Base-by-base conservation (phyloP, 2,797 vertebrate genomes). In the Semotilus atromaculatus region DNA sequence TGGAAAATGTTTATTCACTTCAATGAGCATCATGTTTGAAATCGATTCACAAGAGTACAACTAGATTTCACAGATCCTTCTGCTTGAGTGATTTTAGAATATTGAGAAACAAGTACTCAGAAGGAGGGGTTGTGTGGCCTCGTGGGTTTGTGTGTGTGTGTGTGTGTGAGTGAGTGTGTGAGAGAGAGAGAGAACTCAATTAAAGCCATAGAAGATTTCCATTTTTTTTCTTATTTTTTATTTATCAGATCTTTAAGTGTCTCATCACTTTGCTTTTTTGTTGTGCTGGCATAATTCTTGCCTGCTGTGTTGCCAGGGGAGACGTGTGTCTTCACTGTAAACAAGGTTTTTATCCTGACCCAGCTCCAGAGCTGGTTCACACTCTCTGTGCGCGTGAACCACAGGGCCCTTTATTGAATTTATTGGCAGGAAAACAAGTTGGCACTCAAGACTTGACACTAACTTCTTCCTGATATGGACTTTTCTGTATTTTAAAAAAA, bases 231-330 rank as follows among this genome's bases (percentile, higher is more conserved):
- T 29, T 45, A 4, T 48, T 68, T 31, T 64, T 81, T 19, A 64
- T 82, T 80, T 83, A 70, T 60, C 68, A 79, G 26, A 70, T 67
- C 31, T 76, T 53, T 62, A 68, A 19, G 40, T 64, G 66, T 75
- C 45, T 71, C 13, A 34, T 76, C 19, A 26, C 67, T 66, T 70
- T 55, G 31, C 38, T 77, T 68, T 81, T 75, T 82, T 71, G 62
- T 36, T 87, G 40, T n/a, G 36, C 38, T 84, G 72, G 72, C 55
- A 73, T 36, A 78, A 76, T 72, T 76, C n/a, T 64, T 85, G 58
- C 66, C 86, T 4, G 55, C 79, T 64, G 82, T 71, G 66, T 77
- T 87, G 86, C 83, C 83, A 87, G 48, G 72, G 86, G 73, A 82
- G 79, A 85, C 11, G 77, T 51, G 86, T 58, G 60, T 66, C 77